Conservation (phyloP, 2,797 vertebrate species). For the Falco biarmicus region DNA sequence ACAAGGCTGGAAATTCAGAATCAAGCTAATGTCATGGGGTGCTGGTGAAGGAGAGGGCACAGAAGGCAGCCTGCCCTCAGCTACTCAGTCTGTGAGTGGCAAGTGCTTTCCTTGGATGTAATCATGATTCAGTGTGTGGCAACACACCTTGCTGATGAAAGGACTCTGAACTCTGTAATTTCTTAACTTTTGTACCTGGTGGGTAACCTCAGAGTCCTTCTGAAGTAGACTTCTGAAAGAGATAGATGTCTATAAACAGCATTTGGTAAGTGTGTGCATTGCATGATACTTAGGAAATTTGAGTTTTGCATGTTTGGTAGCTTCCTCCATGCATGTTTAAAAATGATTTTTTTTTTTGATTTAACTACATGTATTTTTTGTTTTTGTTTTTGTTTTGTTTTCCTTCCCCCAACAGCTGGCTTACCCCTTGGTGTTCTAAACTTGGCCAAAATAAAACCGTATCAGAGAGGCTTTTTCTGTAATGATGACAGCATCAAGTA, state of each 20-base stretch:
- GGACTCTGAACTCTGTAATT: neutral
- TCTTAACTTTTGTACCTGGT: neutral
- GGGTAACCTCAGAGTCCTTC: neutral
- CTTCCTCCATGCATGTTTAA: constrained; percentile 50
- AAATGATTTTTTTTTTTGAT: constrained; percentile 51
- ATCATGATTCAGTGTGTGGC: neutral
- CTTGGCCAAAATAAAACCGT: constrained; percentile 95
- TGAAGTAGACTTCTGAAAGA: neutral
- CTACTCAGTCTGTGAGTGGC: neutral
- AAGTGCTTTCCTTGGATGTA: neutral
- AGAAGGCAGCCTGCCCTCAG: neutral
- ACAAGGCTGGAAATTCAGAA: neutral
- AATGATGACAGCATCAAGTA: constrained; percentile 96
- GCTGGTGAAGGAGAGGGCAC: neutral
- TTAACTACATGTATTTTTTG: constrained; percentile 75
- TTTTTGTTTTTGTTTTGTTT: constrained; percentile 69
- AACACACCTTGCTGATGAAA: neutral
- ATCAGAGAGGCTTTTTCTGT: constrained; percentile 99
- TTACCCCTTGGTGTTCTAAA: constrained; percentile 96
- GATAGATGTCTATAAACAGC: neutral
- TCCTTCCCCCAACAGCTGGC: constrained; percentile 90
- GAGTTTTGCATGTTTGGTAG: constrained; percentile 49
- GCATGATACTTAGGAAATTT: constrained; percentile 35
- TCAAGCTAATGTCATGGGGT: fast-evolving
- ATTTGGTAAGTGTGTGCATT: neutral